Percentiles rank a stretch among this genome's conserved stretches.
phyloP scores from a whole-genome alignment of 2,113 vertebrate species.

The Corythornis vintsioides region DNA sequence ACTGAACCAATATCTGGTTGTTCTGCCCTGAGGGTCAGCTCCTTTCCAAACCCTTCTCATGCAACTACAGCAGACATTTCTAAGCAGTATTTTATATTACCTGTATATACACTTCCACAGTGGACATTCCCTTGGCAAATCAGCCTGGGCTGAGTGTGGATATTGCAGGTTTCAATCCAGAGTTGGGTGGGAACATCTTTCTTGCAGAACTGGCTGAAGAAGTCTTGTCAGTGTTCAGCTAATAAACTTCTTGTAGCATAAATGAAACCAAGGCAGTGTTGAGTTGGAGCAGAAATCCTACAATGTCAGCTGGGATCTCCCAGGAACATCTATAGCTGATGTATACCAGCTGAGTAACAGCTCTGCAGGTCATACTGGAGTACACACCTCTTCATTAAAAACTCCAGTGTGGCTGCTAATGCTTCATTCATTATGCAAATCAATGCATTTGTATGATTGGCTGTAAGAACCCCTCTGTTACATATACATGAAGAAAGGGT shows the following conservation, averaged over 20 bases:
- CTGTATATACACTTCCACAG: too few species aligned
- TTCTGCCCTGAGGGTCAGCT: not conserved
- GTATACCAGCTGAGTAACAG: not conserved
- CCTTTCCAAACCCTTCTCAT: not conserved
- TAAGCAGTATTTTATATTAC: not conserved
- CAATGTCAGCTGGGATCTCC: not conserved
- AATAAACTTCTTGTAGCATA: constrained; percentile 11
- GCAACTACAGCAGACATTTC: not conserved
- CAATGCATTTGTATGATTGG: not conserved
- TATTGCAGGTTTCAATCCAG: not conserved
- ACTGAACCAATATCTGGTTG: not conserved
- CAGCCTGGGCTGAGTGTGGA: not conserved
- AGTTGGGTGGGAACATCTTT: constrained; percentile 2
- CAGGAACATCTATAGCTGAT: not conserved
- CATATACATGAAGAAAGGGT: not conserved
- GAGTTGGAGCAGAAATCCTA: not conserved
- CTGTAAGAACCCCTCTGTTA: not conserved
- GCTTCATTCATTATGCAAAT: constrained; percentile 26
- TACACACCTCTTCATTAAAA: constrained; percentile 31
- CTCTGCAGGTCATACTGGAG: not conserved
- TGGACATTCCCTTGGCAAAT: not conserved
- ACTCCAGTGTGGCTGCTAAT: not conserved
- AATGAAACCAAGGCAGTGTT: not conserved
- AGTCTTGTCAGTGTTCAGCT: not conserved
- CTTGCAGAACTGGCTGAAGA: constrained; percentile 27